Percentiles rank a stretch among this genome's conserved stretches.
Conservation (phyloP, 2,888 invertebrate species). For the Sussaba pulchella region DNA sequence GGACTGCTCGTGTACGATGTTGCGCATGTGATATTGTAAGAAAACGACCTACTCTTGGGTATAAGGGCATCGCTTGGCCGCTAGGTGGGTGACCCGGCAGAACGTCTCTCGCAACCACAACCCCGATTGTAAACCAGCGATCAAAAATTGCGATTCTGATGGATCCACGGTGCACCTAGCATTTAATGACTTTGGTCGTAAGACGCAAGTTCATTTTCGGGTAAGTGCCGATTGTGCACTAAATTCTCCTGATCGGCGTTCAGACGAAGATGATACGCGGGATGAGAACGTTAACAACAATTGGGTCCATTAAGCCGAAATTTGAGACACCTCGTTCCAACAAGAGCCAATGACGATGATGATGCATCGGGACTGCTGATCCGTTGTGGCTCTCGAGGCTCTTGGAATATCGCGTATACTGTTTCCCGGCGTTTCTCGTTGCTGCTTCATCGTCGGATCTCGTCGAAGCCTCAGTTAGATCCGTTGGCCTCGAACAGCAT, state of each 20-base stretch:
- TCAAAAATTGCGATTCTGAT: no score
- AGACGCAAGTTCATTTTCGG: no score
- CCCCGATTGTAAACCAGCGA: no score
- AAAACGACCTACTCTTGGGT: not conserved
- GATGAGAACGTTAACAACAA: slow-evolving; percentile 46
- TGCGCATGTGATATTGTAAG: not conserved
- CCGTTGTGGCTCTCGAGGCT: slow-evolving; percentile 10
- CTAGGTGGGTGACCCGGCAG: no score
- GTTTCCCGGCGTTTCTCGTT: slow-evolving; percentile 27
- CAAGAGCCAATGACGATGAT: slow-evolving; percentile 14
- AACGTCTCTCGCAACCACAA: no score
- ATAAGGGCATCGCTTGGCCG: not conserved
- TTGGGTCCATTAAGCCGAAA: slow-evolving; percentile 59
- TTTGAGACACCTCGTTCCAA: slow-evolving; percentile 51
- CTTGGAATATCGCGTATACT: slow-evolving; percentile 29
- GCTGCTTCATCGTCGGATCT: slow-evolving; percentile 46
- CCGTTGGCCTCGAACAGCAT: slow-evolving; percentile 49
- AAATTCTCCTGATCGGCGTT: slow-evolving; percentile 8
- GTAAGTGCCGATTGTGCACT: not conserved
- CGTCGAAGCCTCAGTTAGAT: slow-evolving; percentile 39
- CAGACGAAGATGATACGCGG: not conserved
- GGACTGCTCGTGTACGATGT: not conserved
- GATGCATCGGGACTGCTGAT: slow-evolving; percentile 7
- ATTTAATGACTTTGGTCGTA: no score
- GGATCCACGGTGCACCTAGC: no score